Percentiles rank a stretch among this genome's conserved stretches.
Conservation (phyloP, 1,140 invertebrate species). For the Macrocentrus cingulum region DNA sequence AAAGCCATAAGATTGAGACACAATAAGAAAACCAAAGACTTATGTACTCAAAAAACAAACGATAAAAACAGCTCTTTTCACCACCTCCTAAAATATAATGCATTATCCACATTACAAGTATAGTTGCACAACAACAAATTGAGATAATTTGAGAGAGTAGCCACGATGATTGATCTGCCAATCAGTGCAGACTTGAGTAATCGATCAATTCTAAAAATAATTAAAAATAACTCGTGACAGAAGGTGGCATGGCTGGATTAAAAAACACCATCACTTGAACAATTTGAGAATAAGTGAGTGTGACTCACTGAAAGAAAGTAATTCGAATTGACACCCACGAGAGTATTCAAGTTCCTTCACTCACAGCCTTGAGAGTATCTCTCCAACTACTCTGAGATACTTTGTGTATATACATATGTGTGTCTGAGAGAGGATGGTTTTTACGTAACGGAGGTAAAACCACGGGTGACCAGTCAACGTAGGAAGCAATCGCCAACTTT, state of each 20-base stretch:
- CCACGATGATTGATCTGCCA: too few species aligned
- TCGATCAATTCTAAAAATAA: too few species aligned
- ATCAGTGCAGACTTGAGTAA: too few species aligned
- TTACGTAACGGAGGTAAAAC: background rate
- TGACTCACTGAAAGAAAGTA: constrained; percentile 4
- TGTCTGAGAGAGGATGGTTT: constrained; percentile 1
- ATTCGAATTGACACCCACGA: constrained; percentile 1
- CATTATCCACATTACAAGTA: too few species aligned
- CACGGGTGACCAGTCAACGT: constrained; percentile 4
- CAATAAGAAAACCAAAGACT: too few species aligned
- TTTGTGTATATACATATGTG: background rate
- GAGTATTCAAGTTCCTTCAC: background rate
- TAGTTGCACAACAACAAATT: too few species aligned
- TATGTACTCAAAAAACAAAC: too few species aligned
- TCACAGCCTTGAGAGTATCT: constrained; percentile 7
- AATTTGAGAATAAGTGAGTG: background rate
- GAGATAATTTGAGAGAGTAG: too few species aligned
- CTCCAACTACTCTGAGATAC: background rate
- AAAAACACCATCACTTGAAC: background rate
- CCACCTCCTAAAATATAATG: too few species aligned
- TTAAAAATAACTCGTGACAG: too few species aligned
- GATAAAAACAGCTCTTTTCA: too few species aligned
- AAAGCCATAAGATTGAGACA: too few species aligned
- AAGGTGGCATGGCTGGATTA: background rate
- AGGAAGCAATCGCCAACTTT: constrained; percentile 9